Base-by-base conservation (phyloP, 2,113 vertebrate genomes). In the Empidonax traillii region DNA sequence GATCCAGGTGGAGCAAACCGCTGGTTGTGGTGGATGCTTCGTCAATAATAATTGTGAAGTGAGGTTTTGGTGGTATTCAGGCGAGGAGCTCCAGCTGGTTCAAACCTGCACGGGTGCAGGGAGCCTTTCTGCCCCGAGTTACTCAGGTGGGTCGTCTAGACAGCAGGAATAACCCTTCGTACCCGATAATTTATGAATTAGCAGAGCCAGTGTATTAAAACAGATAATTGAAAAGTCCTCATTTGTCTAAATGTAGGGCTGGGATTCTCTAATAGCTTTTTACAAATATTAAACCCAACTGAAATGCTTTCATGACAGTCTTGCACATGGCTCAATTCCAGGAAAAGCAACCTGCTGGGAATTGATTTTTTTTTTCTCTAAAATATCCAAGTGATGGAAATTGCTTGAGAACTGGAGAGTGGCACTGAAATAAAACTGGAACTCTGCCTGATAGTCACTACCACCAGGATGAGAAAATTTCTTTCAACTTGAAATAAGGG, bases 211-310 rank as follows among this genome's bases (percentile, higher is more conserved):
- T 14, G 84, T 43, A 93, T 96, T 96, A 95, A 95, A 94, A 59
- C 78, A 93, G 95, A 79, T 67, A 87, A 93, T 80, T 95, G 93
- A 85, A 79, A 95, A 95, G 78, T 68, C 53, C 58, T 93, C 82
- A 65, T 87, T 95, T 87, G 88, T 93, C 88, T 93, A 95, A 96
- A 27, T 85, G 88, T 16, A 91, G 96, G 92, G 85, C 76, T 94
- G 78, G 75, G 74, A 53, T 77, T 80, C 77, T 72, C 83, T 90
- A 94, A 90, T 90, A 71, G 68, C 63, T 95, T 95, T 93, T 91
- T 61, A 71, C 68, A 93, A 84, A 89, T 74, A 74, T 77, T 86
- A 97, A 93, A 80, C 47, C 33, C 23, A 55, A 78, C 35, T 84
- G 83, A 95, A 94, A 82, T 23, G 30, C 73, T 93, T 96, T 85